Evolutionary conservation across 2,888 invertebrate species (phyloP), one percentile per base, ranked within the genome.

Genomic region (Alitta virens): DNA sequence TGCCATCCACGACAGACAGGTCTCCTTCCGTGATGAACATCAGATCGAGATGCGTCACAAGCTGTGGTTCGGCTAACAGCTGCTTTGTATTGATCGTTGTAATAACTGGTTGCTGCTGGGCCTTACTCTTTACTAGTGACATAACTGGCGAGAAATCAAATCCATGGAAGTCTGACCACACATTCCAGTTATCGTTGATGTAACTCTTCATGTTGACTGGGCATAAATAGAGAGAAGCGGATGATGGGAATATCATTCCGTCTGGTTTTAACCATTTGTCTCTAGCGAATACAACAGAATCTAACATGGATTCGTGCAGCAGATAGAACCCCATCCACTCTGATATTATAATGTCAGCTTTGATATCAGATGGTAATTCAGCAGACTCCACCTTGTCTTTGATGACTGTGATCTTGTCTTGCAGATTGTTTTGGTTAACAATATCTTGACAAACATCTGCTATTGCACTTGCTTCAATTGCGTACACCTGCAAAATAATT

Each of bases 301-400:
- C 73, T 9, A 81, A 66, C 80, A 80, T 81, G 1, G 78, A 77
- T 63, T 81, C 81, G 58, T 81, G 81, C 1, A 81, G 68, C 24
- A 81, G 69, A 63, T 81, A 81, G 67, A 81, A 80, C 0, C 81
- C 81, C 81, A 81, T 81, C 81, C 81, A 81, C 65, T 81, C 81
- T 0, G 80, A 79, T 18, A 82, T 70, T 2, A 82, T 75, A 16
- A 81, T 66, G 65, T 81, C 80, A 1, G 76, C 78, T 23, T 68
- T 56, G 26, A 63, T 43, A 76, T 67, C 80, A 16, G 70, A 71
- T 2, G 75, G 75, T 2, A 80, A 64, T 16, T 68, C 65, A 1
- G 76, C 68, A 9, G 78, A 72, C 63, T 81, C 81, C 2, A 78
- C 73, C 7, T 64, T 53, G 2, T 72, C 70, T 50, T 78, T 73